phyloP scores from a whole-genome alignment of 2,113 vertebrate genomes.

The Euleptes europaea region DNA sequence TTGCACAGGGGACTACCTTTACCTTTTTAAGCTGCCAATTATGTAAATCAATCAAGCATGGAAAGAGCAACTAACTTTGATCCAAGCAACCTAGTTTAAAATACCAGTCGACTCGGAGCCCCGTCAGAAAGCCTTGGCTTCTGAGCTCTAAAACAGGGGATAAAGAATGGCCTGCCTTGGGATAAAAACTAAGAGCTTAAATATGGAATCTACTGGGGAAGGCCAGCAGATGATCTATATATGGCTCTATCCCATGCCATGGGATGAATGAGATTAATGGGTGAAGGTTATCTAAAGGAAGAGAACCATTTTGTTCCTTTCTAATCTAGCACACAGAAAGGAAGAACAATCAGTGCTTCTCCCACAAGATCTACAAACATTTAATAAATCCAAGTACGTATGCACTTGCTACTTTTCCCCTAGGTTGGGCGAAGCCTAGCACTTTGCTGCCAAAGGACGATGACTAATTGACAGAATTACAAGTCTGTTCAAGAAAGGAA shows the following conservation, averaged over 20 bases:
- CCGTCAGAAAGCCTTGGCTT: background rate
- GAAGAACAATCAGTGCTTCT: background rate
- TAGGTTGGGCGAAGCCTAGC: background rate
- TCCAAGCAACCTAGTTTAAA: background rate
- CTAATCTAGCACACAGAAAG: background rate
- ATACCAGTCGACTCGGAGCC: background rate
- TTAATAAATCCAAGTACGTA: background rate
- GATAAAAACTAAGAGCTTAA: background rate
- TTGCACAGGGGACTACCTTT: too few species aligned
- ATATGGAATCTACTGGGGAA: background rate
- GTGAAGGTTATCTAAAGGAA: background rate
- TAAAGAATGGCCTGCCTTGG: background rate
- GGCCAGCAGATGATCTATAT: background rate
- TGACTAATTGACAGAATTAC: too few species aligned
- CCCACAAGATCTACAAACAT: background rate
- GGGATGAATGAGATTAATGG: background rate
- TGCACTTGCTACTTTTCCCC: background rate
- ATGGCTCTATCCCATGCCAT: background rate
- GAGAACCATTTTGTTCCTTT: background rate
- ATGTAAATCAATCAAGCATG: background rate
- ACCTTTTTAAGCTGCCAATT: background rate
- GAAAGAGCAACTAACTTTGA: background rate
- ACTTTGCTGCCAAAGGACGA: background rate
- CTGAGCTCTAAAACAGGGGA: background rate
- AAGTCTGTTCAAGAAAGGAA: too few species aligned